phyloP scores from a whole-genome alignment of 1,140 invertebrate species.

The Philotrypesis tridentata region DNA sequence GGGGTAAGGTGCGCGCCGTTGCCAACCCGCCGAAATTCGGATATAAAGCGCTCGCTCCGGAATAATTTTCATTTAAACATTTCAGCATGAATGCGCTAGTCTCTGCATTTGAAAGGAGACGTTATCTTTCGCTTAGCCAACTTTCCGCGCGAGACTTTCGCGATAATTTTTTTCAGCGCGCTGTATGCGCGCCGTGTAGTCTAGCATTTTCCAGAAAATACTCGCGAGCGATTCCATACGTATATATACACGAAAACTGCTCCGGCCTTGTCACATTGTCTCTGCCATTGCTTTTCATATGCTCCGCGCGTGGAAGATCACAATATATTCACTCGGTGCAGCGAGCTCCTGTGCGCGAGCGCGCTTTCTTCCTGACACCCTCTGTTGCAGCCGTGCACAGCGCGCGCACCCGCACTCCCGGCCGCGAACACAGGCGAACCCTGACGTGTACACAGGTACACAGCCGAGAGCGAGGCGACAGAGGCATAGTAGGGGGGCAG shows the following conservation, averaged over 20 bases:
- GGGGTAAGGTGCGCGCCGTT: no score
- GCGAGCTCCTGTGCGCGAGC: background rate
- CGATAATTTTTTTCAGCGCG: background rate
- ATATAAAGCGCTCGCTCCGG: no score
- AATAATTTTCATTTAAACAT: no score
- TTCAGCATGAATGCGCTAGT: no score
- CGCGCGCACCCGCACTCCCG: background rate
- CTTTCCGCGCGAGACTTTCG: background rate
- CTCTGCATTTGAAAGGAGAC: no score
- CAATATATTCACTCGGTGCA: background rate
- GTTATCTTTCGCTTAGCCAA: background rate
- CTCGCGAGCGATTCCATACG: background rate
- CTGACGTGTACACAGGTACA: background rate
- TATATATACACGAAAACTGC: no score
- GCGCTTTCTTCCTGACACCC: background rate
- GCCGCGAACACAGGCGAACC: background rate
- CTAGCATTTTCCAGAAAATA: background rate
- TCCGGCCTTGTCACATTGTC: background rate
- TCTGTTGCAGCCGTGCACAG: no score
- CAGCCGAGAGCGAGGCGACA: background rate
- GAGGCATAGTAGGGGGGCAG: background rate
- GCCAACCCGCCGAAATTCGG: no score
- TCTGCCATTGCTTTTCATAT: background rate
- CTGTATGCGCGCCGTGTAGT: background rate
- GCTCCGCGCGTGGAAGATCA: background rate